Conservation (phyloP, 2,797 vertebrate species). For the Delichon dasypus region DNA sequence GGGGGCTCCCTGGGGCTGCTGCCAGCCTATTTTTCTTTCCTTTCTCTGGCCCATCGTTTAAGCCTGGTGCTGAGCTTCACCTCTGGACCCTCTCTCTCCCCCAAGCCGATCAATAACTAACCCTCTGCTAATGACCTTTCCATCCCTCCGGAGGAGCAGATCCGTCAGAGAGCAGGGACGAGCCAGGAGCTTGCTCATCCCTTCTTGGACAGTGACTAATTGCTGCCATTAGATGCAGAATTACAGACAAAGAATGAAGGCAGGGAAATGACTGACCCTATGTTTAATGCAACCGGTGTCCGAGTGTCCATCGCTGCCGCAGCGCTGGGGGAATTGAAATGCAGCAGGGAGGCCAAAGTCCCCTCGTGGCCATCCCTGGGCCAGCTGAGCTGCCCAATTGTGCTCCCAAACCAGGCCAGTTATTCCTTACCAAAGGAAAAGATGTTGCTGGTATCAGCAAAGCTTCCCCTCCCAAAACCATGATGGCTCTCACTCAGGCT, state of each 20-base stretch:
- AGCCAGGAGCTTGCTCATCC: slow-evolving; percentile 54
- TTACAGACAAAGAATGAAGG: slow-evolving; percentile 60
- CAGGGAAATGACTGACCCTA: slow-evolving; percentile 32
- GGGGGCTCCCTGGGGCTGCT: slow-evolving; percentile 28
- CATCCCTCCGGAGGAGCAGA: slow-evolving; percentile 49
- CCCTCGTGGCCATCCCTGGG: neutral
- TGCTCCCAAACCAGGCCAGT: neutral
- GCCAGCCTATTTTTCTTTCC: slow-evolving; percentile 57
- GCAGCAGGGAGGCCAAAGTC: neutral
- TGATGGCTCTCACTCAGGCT: rapidly evolving
- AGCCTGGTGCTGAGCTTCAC: slow-evolving; percentile 52
- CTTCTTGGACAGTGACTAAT: slow-evolving; percentile 78
- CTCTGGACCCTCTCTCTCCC: slow-evolving; percentile 28
- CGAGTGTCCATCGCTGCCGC: slow-evolving; percentile 11
- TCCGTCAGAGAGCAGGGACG: slow-evolving; percentile 53
- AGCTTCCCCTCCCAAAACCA: neutral
- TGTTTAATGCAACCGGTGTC: slow-evolving; percentile 53
- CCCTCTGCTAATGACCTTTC: slow-evolving; percentile 72
- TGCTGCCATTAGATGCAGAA: slow-evolving; percentile 72
- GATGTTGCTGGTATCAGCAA: neutral
- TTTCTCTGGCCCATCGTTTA: slow-evolving; percentile 23
- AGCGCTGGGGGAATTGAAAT: slow-evolving; percentile 49
- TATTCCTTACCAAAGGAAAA: neutral
- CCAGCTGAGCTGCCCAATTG: neutral
- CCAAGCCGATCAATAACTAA: slow-evolving; percentile 68